These are phyloP conservation scores for Drosophila prolongata DNA, from an alignment of 2,888 invertebrate genomes.

Conservation along the genomic window DNA sequence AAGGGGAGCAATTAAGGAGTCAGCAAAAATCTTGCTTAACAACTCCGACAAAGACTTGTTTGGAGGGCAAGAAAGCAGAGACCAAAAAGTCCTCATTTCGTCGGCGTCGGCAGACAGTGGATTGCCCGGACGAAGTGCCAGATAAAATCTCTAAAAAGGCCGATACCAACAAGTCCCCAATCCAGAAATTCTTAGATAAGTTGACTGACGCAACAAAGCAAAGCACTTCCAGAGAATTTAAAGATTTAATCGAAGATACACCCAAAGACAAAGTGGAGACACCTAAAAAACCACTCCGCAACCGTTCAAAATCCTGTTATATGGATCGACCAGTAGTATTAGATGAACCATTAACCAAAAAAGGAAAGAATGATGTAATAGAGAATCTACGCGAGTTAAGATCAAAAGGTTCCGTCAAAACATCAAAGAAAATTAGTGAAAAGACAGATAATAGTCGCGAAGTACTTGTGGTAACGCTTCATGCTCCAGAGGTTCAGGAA, in stretches of 20 bases:
- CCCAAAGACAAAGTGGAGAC: background rate
- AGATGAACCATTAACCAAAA: background rate
- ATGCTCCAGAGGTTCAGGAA: background rate
- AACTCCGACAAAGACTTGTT: background rate
- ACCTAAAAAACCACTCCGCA: background rate
- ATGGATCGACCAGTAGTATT: background rate
- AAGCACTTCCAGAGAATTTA: background rate
- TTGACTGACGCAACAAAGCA: background rate
- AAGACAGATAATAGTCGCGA: too few species aligned
- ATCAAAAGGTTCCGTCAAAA: too few species aligned
- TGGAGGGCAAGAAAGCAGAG: background rate
- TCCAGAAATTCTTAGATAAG: background rate
- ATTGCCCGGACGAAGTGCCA: background rate
- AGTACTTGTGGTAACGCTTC: background rate
- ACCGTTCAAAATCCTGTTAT: constrained; percentile 11
- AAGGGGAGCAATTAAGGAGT: background rate
- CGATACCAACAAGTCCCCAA: background rate
- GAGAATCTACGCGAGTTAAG: background rate
- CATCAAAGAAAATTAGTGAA: background rate
- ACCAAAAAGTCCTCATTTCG: background rate
- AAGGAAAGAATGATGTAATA: background rate
- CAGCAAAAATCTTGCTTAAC: constrained; percentile 1
- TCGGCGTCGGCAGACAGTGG: background rate
- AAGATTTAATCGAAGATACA: background rate
- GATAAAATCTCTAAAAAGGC: background rate